A percentile compares a stretch with the other conserved stretches of the same genome.
These are phyloP conservation scores for Plebejus melissa DNA, from an alignment of 2,888 invertebrate species.

Conservation along the genomic window DNA sequence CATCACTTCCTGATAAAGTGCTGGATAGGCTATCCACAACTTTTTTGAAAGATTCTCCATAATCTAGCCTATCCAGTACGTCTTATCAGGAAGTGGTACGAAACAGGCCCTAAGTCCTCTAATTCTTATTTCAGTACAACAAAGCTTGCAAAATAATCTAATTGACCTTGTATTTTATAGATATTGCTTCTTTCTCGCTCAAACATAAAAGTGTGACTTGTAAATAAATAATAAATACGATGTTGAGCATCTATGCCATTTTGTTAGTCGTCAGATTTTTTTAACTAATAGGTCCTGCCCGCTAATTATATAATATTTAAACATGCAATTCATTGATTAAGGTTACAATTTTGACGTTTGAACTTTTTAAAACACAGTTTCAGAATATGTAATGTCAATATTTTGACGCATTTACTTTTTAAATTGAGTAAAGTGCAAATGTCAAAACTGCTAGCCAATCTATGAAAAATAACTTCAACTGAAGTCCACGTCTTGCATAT, in stretches of 20 bases:
- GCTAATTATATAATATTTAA: neutral
- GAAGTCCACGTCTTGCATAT: neutral
- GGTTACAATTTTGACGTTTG: neutral
- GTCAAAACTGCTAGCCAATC: too few relatives aligned
- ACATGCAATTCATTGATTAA: neutral
- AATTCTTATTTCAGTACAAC: neutral
- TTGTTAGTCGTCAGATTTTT: neutral
- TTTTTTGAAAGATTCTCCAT: too few relatives aligned
- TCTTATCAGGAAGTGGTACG: too few relatives aligned
- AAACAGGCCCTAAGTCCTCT: too few relatives aligned
- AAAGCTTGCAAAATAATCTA: neutral
- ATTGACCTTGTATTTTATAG: neutral
- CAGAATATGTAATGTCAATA: neutral
- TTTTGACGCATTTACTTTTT: neutral
- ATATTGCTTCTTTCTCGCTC: neutral
- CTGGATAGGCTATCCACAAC: too few relatives aligned
- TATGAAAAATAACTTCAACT: neutral
- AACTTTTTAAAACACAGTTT: neutral
- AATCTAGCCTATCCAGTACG: too few relatives aligned
- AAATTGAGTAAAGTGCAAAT: too few relatives aligned
- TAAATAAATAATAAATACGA: neutral
- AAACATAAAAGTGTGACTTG: neutral
- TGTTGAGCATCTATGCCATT: neutral
- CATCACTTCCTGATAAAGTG: too few relatives aligned
- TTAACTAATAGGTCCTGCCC: neutral